Evolutionary conservation across 2,113 vertebrate species (phyloP).

Genomic region (Sebastes schlegelii): DNA sequence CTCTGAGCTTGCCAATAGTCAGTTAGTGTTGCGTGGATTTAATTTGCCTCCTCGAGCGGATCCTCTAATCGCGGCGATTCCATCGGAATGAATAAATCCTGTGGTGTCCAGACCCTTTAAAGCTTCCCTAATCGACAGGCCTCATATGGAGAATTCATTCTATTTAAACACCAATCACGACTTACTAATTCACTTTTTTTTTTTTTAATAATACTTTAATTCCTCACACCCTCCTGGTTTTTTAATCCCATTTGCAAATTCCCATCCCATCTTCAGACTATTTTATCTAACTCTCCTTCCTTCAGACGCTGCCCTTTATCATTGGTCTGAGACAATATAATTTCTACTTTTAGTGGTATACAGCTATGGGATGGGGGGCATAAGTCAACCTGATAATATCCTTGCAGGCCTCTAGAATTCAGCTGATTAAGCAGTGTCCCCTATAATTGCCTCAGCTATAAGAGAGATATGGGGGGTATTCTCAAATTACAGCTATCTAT

Average conservation of each 20-base stretch:
- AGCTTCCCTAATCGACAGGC: neutral
- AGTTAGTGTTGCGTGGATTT: neutral
- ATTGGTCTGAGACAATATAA: constrained; percentile 48
- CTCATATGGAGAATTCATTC: neutral
- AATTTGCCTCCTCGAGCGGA: neutral
- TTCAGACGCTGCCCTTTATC: constrained; percentile 39
- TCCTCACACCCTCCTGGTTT: constrained; percentile 1
- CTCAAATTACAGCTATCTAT: constrained; percentile 43
- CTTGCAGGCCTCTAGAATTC: constrained; percentile 39
- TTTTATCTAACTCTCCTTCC: constrained; percentile 21
- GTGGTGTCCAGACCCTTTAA: neutral
- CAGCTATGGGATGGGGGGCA: constrained; percentile 35
- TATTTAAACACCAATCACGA: constrained; percentile 1
- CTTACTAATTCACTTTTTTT: neutral
- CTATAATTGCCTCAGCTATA: constrained; percentile 41
- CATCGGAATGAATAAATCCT: neutral
- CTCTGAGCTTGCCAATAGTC: neutral
- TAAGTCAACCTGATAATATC: constrained; percentile 51
- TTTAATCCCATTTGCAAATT: constrained; percentile 49
- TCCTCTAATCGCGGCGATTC: neutral
- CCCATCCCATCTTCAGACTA: constrained; percentile 15
- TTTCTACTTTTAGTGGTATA: constrained; percentile 43
- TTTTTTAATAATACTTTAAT: neutral
- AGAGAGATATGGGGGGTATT: constrained; percentile 35
- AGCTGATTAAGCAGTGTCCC: constrained; percentile 64